phyloP scores from a whole-genome alignment of 2,113 vertebrate genomes.

The Apistogramma diplotaenia region DNA sequence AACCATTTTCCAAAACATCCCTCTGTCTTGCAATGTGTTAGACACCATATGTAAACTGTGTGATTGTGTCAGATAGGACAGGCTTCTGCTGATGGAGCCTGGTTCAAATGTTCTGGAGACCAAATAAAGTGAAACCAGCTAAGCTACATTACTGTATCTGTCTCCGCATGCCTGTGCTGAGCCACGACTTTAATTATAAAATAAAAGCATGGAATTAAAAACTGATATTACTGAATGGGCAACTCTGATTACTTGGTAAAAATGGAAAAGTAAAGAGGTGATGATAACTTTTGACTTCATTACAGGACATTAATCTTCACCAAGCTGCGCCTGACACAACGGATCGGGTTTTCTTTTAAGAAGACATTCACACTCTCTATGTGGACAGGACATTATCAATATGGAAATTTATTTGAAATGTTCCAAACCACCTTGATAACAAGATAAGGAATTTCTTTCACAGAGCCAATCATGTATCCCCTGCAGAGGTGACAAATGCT shows the following conservation, averaged over 20 bases:
- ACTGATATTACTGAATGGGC: neutral
- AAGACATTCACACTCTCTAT: no score
- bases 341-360: no score
- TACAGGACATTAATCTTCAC: neutral
- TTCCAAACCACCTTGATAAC: no score
- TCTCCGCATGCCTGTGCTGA: neutral
- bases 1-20: conserved; percentile 65
- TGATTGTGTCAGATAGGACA: neutral
- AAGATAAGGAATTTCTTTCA: no score
- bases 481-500: neutral
- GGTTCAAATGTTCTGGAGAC: neutral
- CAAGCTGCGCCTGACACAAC: no score
- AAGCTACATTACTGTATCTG: neutral
- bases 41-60: neutral
- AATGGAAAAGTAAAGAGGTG: neutral
- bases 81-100: neutral
- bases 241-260: neutral
- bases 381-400: no score
- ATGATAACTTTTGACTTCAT: neutral
- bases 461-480: neutral
- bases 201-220: neutral
- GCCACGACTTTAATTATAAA: neutral
- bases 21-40: neutral
- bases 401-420: no score
- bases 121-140: neutral